Percentiles rank a stretch among this genome's conserved stretches.
phyloP scores from a whole-genome alignment of 2,797 vertebrate genomes.

The Hapalemur alaotrensis region DNA sequence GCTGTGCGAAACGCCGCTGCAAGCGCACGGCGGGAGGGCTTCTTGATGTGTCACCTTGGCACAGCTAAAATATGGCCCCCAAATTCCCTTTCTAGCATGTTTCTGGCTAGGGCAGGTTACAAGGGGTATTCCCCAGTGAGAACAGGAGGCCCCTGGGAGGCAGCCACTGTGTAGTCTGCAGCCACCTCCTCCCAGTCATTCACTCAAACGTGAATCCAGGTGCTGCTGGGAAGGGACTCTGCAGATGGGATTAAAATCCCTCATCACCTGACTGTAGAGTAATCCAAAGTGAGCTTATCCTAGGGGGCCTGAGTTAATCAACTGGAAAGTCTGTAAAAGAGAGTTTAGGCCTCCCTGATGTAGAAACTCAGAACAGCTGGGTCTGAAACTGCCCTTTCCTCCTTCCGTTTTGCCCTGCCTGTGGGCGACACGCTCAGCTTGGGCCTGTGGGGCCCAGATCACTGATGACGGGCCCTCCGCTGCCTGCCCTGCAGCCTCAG shows the following conservation, averaged over 20 bases:
- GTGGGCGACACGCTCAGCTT: neutral
- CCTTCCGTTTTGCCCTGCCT: neutral
- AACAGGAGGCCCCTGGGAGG: neutral
- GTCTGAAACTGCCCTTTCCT: neutral
- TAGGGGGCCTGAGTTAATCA: neutral
- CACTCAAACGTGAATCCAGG: too few relatives aligned
- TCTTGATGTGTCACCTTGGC: neutral
- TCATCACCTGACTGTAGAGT: neutral
- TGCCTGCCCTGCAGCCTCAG: neutral
- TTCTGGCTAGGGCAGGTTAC: fast-evolving
- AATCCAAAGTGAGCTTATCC: neutral
- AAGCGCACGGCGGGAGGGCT: neutral
- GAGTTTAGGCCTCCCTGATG: neutral
- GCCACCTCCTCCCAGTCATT: neutral
- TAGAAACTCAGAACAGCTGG: neutral
- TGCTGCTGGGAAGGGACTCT: neutral
- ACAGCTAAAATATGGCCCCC: neutral
- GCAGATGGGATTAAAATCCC: neutral
- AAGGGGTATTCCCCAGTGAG: fast-evolving
- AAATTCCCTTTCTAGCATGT: neutral
- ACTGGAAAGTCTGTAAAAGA: neutral
- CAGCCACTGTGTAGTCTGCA: fast-evolving
- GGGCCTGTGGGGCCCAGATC: neutral
- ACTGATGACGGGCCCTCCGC: fast-evolving
- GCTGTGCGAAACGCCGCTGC: neutral